A percentile compares a stretch with the other conserved stretches of the same genome.
These are phyloP conservation scores for Drosophila picticornis DNA, from an alignment of 2,888 invertebrate genomes.

Conservation along the genomic window DNA sequence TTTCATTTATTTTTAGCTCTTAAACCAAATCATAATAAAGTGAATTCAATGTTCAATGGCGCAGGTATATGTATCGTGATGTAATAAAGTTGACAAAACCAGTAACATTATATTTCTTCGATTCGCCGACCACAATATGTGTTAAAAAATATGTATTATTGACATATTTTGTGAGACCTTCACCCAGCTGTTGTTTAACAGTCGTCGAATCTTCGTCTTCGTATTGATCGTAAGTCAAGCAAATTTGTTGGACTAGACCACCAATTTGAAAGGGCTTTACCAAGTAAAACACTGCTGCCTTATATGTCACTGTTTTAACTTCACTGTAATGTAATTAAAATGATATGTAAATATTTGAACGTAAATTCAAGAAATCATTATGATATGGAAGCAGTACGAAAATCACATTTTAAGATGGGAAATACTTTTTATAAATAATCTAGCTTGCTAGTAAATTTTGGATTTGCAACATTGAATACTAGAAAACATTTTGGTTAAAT, in stretches of 20 bases:
- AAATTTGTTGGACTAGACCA: slow-evolving; percentile 47
- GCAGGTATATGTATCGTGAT: no score
- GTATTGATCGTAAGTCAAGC: no score
- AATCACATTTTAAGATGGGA: neutral
- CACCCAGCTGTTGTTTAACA: neutral
- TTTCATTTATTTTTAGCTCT: slow-evolving; percentile 64
- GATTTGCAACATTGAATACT: neutral
- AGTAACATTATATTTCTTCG: neutral
- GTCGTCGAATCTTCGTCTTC: neutral
- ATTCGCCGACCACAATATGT: slow-evolving; percentile 1
- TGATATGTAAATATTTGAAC: neutral
- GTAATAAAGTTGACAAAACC: no score
- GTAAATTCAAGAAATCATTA: neutral
- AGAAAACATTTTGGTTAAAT: no score
- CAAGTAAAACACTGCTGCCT: slow-evolving; percentile 48
- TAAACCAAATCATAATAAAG: slow-evolving; percentile 70
- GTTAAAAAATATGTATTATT: neutral
- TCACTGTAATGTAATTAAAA: neutral
- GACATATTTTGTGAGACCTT: neutral
- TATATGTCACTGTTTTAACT: rapidly evolving
- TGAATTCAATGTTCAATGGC: slow-evolving; percentile 70
- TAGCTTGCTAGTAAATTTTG: neutral
- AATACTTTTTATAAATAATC: neutral
- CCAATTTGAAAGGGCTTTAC: slow-evolving; percentile 57
- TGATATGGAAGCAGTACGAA: neutral